Percentiles rank a stretch among this genome's conserved stretches.
phyloP scores from a whole-genome alignment of 2,797 vertebrate genomes.

The Typhlichthys subterraneus region DNA sequence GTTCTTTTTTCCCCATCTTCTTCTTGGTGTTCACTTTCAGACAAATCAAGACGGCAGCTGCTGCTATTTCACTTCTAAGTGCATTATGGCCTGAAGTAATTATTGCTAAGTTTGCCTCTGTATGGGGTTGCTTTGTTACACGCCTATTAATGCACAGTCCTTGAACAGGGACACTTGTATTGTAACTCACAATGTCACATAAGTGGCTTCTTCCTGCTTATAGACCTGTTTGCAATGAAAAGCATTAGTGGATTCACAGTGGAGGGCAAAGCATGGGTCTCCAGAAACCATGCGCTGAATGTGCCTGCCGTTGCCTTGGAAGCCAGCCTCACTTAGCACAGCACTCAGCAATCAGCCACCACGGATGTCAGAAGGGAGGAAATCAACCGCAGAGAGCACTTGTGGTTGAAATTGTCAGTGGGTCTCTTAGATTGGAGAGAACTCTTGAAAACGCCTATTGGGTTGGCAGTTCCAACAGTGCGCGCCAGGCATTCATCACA shows the following conservation, averaged over 20 bases:
- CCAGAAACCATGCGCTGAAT: constrained; percentile 35
- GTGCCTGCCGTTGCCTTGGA: constrained; percentile 35
- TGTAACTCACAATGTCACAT: constrained; percentile 1
- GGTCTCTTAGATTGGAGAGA: constrained; percentile 8
- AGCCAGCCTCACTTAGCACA: constrained; percentile 28
- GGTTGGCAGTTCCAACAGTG: background rate
- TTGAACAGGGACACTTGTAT: background rate
- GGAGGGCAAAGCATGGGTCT: background rate
- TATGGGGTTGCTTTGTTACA: too few relatives aligned
- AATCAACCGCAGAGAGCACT: constrained; percentile 22
- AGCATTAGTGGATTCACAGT: constrained; percentile 6
- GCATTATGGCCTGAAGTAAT: too few relatives aligned
- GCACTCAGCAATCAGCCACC: constrained; percentile 53
- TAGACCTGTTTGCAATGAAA: constrained; percentile 5
- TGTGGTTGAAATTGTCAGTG: background rate
- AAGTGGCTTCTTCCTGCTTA: background rate
- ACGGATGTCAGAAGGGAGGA: constrained; percentile 21
- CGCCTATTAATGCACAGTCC: too few relatives aligned
- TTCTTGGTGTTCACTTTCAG: too few relatives aligned
- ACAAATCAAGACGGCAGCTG: too few relatives aligned
- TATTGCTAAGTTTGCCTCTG: too few relatives aligned
- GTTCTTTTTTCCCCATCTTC: too few relatives aligned
- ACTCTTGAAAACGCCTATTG: constrained; percentile 4
- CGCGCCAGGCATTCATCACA: background rate
- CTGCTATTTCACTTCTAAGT: too few relatives aligned